A percentile compares a stretch with the other conserved stretches of the same genome.
phyloP scores from a whole-genome alignment of 2,888 invertebrate genomes.

The Physocephala rufipes region DNA sequence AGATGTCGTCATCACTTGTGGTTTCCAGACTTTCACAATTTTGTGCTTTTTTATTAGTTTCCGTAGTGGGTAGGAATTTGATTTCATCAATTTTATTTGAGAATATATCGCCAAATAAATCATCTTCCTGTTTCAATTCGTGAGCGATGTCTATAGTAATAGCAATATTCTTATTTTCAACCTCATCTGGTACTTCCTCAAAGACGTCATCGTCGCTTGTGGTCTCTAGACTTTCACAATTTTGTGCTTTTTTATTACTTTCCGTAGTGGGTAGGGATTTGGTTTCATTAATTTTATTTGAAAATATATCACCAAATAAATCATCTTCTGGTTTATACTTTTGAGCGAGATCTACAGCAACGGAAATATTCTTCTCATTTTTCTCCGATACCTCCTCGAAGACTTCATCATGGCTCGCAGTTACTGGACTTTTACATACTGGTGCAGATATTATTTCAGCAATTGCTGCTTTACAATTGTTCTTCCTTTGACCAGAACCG shows the following conservation, averaged over 20 bases:
- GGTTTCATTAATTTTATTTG: slow-evolving; percentile 27
- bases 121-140: slow-evolving; percentile 67
- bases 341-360: slow-evolving; percentile 66
- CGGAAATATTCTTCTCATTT: not conserved
- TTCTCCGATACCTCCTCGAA: slow-evolving; percentile 40
- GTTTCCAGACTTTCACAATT: too few species aligned
- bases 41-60: slow-evolving; percentile 36
- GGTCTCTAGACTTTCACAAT: too few species aligned
- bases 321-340: slow-evolving; percentile 68
- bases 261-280: slow-evolving; percentile 20
- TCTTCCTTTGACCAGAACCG: not conserved
- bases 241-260: slow-evolving; percentile 37
- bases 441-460: too few species aligned
- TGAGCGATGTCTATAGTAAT: slow-evolving; percentile 66
- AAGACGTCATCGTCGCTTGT: not conserved
- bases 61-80: slow-evolving; percentile 20
- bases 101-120: slow-evolving; percentile 81
- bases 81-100: slow-evolving; percentile 28
- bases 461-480: too few species aligned
- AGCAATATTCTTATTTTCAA: slow-evolving; percentile 3
- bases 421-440: too few species aligned
- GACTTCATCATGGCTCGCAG: slow-evolving; percentile 38
- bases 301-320: slow-evolving; percentile 79
- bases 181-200: slow-evolving; percentile 30
- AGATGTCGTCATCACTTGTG: not conserved